Evolutionary conservation across 2,797 vertebrate genomes (phyloP).

Genomic region (Manis javanica): DNA sequence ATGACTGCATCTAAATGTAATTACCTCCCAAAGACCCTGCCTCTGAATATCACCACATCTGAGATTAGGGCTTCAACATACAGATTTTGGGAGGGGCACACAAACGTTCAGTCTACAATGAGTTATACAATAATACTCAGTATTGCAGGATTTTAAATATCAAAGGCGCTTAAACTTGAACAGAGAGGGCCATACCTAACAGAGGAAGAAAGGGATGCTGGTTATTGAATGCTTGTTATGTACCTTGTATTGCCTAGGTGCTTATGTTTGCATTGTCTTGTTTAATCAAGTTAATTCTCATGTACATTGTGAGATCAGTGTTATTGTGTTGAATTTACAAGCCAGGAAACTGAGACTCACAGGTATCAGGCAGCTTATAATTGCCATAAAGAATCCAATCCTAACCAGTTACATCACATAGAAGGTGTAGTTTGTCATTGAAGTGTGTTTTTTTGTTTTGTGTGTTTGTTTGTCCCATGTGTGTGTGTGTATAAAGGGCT

Average conservation of each 20-base stretch:
- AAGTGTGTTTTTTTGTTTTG: not conserved
- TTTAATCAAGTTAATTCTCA: not conserved
- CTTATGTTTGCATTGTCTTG: conserved; percentile 20
- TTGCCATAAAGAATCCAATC: conserved; percentile 5
- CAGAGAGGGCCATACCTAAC: not conserved
- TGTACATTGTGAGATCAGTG: not conserved
- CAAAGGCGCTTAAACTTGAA: conserved; percentile 49
- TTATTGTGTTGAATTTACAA: conserved; percentile 39
- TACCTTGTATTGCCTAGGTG: not conserved
- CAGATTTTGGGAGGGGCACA: not conserved
- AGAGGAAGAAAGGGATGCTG: not conserved
- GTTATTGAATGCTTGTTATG: not conserved
- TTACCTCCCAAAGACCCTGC: not conserved
- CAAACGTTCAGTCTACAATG: not conserved
- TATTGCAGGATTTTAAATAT: conserved; percentile 41
- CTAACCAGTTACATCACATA: not conserved
- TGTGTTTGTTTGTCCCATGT: not conserved
- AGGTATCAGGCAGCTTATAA: not conserved
- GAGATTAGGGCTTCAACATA: not conserved
- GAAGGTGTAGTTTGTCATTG: conserved; percentile 31
- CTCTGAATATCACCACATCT: not conserved
- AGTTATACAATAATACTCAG: not conserved
- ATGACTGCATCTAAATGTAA: conserved; percentile 7
- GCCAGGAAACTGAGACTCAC: not conserved
- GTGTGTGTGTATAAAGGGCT: not conserved